Base-by-base conservation (phyloP, 2,888 invertebrate species). In the Leucophora obtusa region DNA sequence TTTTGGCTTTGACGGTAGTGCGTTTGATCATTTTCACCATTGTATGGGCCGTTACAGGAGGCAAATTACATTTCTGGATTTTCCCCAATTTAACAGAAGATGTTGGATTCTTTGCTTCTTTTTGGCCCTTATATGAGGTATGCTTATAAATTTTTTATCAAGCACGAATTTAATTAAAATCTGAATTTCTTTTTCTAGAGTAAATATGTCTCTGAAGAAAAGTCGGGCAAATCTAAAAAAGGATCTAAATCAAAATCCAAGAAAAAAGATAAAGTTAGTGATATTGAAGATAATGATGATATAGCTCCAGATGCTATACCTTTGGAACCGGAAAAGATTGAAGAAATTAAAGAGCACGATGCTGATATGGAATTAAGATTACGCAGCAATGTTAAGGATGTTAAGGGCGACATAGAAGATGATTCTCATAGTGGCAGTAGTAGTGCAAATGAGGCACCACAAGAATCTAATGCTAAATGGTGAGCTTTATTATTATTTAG, bases 41-140 rank as follows among this genome's bases (percentile, higher is more conserved):
- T 9, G 94, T 99, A 18, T 99, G 98, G 98, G 88, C 95, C 10
- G 85, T 95, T 15, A 96, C 98, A 0, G 92, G 96, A 78, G 96
- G 98, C 6, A 93, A 95, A 86, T 96, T 98, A 90, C 97, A 98
- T 89, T 93, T 99, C 83, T 99, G 99, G 99, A 93, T 99, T 83
- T 93, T 99, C 86, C 99, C 99, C n/a, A 99, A 99, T 91, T 92
- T 99, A 54, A 98, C 98, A 0, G 99, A 99, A 91, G 99, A 99
- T 89, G 99, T 99, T 33, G 98, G 99, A 68, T 98, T 99, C 92
- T 95, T 99, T 84, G 98, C 98, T 8, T 99, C 98, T 0, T 99
- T 99, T 92, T 97, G 97, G 95, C 99, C 99, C 3, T 92, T 98
- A 0, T 98, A 98, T 91, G 95, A 96, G 91, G 96, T 96, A 88